Percentiles rank a stretch among this genome's conserved stretches.
phyloP scores from a whole-genome alignment of 2,113 vertebrate species.

The Triplophysa tibetana region DNA sequence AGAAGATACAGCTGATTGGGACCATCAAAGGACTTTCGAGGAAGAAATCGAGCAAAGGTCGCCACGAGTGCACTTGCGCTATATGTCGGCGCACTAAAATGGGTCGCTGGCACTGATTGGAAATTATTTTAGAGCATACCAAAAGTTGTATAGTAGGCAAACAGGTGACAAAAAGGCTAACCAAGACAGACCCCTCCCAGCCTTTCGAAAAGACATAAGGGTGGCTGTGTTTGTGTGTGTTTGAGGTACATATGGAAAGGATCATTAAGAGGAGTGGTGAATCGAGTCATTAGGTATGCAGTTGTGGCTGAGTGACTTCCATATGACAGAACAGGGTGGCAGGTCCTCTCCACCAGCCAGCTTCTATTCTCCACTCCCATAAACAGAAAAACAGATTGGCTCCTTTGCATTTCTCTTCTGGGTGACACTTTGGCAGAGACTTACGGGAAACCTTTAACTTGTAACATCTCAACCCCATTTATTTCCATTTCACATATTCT shows the following conservation, averaged over 20 bases:
- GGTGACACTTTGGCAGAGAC: constrained; percentile 84
- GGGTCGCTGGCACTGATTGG: too few species aligned
- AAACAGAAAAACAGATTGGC: constrained; percentile 98
- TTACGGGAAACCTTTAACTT: constrained; percentile 61
- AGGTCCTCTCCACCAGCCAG: constrained; percentile 69
- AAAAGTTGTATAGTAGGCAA: constrained; percentile 3
- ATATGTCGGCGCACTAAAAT: too few species aligned
- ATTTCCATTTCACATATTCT: background rate
- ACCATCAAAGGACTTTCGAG: too few species aligned
- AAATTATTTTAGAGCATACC: background rate
- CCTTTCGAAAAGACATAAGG: constrained; percentile 7
- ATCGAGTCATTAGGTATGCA: constrained; percentile 97
- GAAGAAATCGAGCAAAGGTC: too few species aligned
- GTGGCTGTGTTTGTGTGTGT: constrained; percentile 50
- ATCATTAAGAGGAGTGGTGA: constrained; percentile 87
- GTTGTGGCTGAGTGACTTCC: constrained; percentile 93
- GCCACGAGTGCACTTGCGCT: too few species aligned
- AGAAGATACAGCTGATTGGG: too few species aligned
- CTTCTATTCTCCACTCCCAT: constrained; percentile 91
- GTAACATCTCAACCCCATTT: constrained; percentile 37
- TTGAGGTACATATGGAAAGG: constrained; percentile 89
- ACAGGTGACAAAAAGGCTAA: constrained; percentile 3
- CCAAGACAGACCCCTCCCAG: constrained; percentile 11
- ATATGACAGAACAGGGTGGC: constrained; percentile 83
- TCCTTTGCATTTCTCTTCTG: constrained; percentile 90